Percentiles rank a stretch among this genome's conserved stretches.
Conservation (phyloP, 2,888 invertebrate genomes). For the Patella pellucida region DNA sequence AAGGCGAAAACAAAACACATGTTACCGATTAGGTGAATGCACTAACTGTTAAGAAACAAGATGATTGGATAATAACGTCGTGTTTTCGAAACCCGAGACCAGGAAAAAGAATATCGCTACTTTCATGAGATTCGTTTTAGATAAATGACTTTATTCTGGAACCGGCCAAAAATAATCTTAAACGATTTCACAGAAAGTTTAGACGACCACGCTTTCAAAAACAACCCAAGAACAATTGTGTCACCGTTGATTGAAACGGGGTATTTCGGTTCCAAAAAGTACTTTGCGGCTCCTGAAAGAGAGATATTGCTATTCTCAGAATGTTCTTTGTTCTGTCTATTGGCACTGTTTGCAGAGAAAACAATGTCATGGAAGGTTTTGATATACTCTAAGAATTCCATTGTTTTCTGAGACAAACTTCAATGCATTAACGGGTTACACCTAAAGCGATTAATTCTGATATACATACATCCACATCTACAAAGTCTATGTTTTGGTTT, state of each 20-base stretch:
- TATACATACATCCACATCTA: no score
- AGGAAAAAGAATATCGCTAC: not conserved
- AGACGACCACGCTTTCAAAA: no score
- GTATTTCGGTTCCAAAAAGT: not conserved
- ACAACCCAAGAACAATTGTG: not conserved
- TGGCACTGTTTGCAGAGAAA: slow-evolving; percentile 2
- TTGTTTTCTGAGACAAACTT: no score
- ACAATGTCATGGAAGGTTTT: not conserved
- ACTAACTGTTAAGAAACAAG: not conserved
- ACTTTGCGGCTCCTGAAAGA: not conserved
- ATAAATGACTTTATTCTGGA: no score
- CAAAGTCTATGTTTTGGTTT: no score
- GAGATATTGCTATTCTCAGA: not conserved
- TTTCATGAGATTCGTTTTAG: no score
- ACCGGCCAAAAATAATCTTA: no score
- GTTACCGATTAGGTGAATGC: not conserved
- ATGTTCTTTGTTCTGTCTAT: slow-evolving; percentile 2
- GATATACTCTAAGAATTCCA: not conserved
- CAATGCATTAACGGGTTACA: no score
- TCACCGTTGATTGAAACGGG: not conserved
- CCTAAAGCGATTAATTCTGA: no score
- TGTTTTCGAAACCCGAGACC: slow-evolving; percentile 1
- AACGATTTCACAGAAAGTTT: no score
- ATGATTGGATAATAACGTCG: slow-evolving; percentile 5
- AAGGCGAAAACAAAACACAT: slow-evolving; percentile 3